These are phyloP conservation scores for Drosophila repletoides DNA, from an alignment of 1,140 invertebrate species.

Conservation along the genomic window DNA sequence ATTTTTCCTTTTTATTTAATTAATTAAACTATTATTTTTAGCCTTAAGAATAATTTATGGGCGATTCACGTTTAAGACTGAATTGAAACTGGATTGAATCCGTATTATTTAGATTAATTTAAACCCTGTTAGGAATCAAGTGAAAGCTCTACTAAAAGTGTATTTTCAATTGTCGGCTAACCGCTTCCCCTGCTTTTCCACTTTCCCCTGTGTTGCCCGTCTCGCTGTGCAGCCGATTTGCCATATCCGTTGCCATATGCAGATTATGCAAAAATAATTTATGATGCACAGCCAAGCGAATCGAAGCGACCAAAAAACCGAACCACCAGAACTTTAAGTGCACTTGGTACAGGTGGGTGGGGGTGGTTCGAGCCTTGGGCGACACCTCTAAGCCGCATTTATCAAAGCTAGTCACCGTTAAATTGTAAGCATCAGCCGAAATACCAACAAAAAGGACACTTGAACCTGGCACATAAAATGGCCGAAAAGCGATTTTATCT, in stretches of 20 bases:
- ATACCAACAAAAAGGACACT: not conserved
- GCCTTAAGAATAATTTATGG: too few relatives aligned
- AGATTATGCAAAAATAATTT: constrained; percentile 73
- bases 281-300: constrained; percentile 53
- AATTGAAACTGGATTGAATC: too few relatives aligned
- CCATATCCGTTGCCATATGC: constrained; percentile 50
- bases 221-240: constrained; percentile 28
- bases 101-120: too few relatives aligned
- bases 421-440: constrained; percentile 45
- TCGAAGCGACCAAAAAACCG: constrained; percentile 1
- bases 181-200: too few relatives aligned
- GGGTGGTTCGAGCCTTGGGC: not conserved
- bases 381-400: constrained; percentile 35
- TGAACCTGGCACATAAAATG: constrained; percentile 1
- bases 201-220: too few relatives aligned
- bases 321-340: constrained; percentile 9
- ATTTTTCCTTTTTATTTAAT: too few relatives aligned
- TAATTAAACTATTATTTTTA: too few relatives aligned
- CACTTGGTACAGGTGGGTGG: constrained; percentile 1
- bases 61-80: too few relatives aligned
- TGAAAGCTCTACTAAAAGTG: too few relatives aligned
- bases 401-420: constrained; percentile 64
- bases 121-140: too few relatives aligned
- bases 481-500: constrained; percentile 44
- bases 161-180: too few relatives aligned